Evolutionary conservation across 2,888 invertebrate genomes (phyloP).

Genomic region (Lathronympha strigana): DNA sequence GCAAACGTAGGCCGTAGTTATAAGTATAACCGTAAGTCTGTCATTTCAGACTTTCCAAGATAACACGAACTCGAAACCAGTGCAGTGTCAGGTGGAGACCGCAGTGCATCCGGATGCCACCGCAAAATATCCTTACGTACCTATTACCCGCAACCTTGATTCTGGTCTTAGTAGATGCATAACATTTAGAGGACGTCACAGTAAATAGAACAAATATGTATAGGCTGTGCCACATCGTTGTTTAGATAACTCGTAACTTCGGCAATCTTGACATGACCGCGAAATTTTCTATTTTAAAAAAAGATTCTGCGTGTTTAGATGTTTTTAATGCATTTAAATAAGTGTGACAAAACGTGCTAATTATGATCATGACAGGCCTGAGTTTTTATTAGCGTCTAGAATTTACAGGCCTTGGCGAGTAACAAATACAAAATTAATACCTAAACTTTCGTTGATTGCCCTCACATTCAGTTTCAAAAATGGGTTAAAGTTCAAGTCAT

Average conservation of each 20-base stretch:
- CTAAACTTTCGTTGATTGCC: not conserved
- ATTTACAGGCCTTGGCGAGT: too few species aligned
- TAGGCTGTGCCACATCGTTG: not conserved
- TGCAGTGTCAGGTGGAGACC: conserved; percentile 28
- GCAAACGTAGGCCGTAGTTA: conserved; percentile 1
- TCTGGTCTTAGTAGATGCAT: not conserved
- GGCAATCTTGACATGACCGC: not conserved
- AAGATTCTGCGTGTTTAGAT: too few species aligned
- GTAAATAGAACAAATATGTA: not conserved
- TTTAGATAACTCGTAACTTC: not conserved
- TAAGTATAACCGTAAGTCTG: not conserved
- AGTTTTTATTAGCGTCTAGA: too few species aligned
- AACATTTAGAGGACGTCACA: not conserved
- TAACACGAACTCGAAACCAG: conserved; percentile 12
- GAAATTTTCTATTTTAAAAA: not conserved
- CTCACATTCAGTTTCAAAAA: conserved; percentile 7
- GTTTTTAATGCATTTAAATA: too few species aligned
- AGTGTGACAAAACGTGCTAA: too few species aligned
- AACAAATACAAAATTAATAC: not conserved
- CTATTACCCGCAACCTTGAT: conserved; percentile 25
- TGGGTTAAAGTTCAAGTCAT: conserved; percentile 31
- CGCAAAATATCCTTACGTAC: conserved; percentile 24
- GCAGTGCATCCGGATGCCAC: conserved; percentile 27
- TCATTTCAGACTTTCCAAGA: conserved; percentile 30
- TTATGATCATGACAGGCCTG: too few species aligned